phyloP scores from a whole-genome alignment of 2,113 vertebrate genomes.

The Bostrychus sinensis region DNA sequence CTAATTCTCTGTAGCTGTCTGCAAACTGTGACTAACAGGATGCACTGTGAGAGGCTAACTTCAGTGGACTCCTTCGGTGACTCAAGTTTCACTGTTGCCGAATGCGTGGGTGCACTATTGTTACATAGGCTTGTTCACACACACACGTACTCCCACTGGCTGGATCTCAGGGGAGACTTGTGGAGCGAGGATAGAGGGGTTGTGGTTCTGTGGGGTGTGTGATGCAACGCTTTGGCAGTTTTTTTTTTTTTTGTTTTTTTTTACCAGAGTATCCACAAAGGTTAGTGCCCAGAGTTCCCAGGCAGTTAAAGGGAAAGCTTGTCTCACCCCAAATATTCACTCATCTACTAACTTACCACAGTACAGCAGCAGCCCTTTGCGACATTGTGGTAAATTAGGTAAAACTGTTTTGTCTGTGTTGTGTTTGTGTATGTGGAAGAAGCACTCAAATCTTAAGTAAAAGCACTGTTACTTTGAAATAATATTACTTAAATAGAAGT shows the following conservation, averaged over 20 bases:
- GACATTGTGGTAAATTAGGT: slow-evolving; percentile 13
- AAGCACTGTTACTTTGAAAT: not conserved
- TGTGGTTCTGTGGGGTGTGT: slow-evolving; percentile 66
- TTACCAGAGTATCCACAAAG: slow-evolving; percentile 64
- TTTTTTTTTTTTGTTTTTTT: slow-evolving; percentile 61
- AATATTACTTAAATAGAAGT: not conserved
- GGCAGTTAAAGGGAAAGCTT: slow-evolving; percentile 37
- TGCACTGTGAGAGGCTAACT: slow-evolving; percentile 63
- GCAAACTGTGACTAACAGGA: slow-evolving; percentile 73
- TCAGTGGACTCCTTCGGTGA: slow-evolving; percentile 62
- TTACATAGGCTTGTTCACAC: slow-evolving; percentile 33
- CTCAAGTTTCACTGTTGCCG: slow-evolving; percentile 57
- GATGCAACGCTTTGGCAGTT: slow-evolving; percentile 72
- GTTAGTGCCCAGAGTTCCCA: slow-evolving; percentile 43
- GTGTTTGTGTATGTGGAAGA: not conserved
- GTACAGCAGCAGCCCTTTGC: slow-evolving; percentile 32
- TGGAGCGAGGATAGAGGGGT: slow-evolving; percentile 52
- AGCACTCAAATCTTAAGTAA: not conserved
- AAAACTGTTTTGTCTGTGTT: slow-evolving; percentile 35
- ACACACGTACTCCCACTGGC: slow-evolving; percentile 31
- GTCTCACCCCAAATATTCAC: slow-evolving; percentile 44
- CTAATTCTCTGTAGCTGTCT: slow-evolving; percentile 71
- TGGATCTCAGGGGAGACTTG: slow-evolving; percentile 44
- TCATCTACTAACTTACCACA: slow-evolving; percentile 18
- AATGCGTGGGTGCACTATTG: slow-evolving; percentile 55